Evolutionary conservation across 2,797 vertebrate species (phyloP), one percentile per base, ranked within the genome.

Genomic region (Epinephelus coioides): DNA sequence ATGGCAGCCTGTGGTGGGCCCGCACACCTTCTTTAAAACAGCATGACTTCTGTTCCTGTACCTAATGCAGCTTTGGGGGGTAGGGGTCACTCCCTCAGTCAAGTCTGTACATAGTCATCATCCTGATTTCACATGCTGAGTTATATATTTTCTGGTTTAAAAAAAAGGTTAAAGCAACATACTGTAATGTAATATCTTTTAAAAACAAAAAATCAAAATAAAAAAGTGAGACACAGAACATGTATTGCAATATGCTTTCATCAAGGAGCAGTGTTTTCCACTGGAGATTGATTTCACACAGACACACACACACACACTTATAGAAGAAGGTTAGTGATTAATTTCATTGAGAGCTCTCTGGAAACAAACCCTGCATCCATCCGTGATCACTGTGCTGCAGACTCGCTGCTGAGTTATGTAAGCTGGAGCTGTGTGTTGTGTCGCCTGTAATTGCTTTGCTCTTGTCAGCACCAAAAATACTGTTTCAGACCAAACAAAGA

Each of bases 401-500:
- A 73, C 60, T 21, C n/a, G 8, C 74, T 62, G 64, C 47, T 63
- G 66, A 73, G 57, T 84, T 79, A 79, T 73, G 51, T 66, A 83
- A 79, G 46, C 64, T 54, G 54, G 50, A 66, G 82, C 56, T 81
- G 63, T 51, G 69, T 53, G 67, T 55, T 75, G 67, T 69, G 56
- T 64, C 6, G 59, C 30, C 69, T 56, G 19, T 63, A 83, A 77
- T 86, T 81, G 59, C 62, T 71, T 77, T 73, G 69, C 67, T 63
- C 60, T 74, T 34, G 66, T 57, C 55, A 53, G 69, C 69, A 71
- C 43, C 44, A 57, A 62, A 84, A 71, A 66, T 30, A 54, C 25
- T 27, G 63, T 75, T 79, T 79, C 30, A 63, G 56, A 75, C 59
- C 71, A 80, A 76, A 81, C 66, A 73, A 67, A 84, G 23, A 78